Conservation (phyloP, 1,140 invertebrate species). For the Dendroctonus valens region DNA sequence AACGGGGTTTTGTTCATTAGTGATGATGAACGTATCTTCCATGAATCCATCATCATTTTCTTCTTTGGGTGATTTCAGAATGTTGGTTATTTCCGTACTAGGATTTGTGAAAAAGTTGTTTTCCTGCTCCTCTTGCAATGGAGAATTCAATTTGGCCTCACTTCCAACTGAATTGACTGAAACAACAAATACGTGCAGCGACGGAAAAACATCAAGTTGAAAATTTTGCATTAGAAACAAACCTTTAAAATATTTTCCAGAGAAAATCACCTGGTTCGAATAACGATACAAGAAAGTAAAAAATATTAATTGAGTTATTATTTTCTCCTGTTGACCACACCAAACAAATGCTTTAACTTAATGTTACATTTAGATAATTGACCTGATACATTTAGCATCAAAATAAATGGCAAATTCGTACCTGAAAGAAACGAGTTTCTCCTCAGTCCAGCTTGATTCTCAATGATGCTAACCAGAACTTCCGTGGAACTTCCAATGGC, state of each 20-base stretch:
- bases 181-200: not conserved
- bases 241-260: too few species aligned
- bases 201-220: too few species aligned
- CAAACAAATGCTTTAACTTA: too few species aligned
- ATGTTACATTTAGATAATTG: too few species aligned
- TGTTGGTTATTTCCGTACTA: conserved; percentile 42
- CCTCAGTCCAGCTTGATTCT: conserved; percentile 42
- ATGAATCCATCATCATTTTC: not conserved
- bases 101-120: conserved; percentile 35
- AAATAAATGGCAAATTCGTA: too few species aligned
- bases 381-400: too few species aligned
- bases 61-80: conserved; percentile 7
- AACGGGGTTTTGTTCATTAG: not conserved
- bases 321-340: too few species aligned
- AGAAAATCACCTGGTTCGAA: too few species aligned
- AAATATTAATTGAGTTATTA: too few species aligned
- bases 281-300: too few species aligned
- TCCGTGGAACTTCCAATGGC: conserved; percentile 46
- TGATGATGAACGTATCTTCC: not conserved
- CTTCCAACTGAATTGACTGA: conserved; percentile 19
- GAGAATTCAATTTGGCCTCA: conserved; percentile 8
- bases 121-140: conserved; percentile 2
- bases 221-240: too few species aligned
- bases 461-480: conserved; percentile 45
- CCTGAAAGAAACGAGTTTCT: conserved; percentile 39